Conservation (phyloP, 2,797 vertebrate genomes). For the Florisuga fusca region DNA sequence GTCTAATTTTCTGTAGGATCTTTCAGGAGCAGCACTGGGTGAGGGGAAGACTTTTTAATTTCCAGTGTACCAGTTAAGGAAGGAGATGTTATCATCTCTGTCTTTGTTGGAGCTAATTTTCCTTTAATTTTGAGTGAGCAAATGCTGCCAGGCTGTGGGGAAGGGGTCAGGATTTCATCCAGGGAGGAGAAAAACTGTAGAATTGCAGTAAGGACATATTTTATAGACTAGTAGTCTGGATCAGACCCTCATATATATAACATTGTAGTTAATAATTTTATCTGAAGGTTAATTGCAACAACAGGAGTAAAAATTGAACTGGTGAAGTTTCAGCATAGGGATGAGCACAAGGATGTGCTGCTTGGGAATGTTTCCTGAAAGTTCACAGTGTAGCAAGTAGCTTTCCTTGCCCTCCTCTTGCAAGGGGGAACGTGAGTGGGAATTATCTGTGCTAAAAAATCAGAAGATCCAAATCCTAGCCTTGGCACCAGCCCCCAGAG, state of each 20-base stretch:
- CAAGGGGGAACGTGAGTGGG: neutral
- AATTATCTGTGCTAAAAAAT: neutral
- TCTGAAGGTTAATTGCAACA: constrained; percentile 7
- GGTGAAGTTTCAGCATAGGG: neutral
- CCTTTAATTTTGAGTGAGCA: constrained; percentile 24
- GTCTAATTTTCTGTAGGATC: neutral
- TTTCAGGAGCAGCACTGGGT: neutral
- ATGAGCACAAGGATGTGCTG: neutral
- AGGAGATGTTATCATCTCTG: neutral
- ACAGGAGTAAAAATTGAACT: neutral
- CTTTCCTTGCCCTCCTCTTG: neutral
- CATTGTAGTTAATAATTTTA: neutral
- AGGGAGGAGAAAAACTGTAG: neutral
- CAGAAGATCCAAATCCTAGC: neutral
- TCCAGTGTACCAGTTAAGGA: neutral
- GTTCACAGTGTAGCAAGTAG: neutral
- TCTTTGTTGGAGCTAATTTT: neutral
- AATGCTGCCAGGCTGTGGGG: neutral
- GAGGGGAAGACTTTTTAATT: neutral
- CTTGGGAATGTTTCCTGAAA: neutral
- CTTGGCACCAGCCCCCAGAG: neutral
- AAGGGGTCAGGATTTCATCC: neutral
- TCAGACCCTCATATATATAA: neutral
- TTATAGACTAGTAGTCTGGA: constrained; percentile 28
- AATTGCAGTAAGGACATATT: neutral